Percentiles rank a stretch among this genome's conserved stretches.
Conservation (phyloP, 1,140 invertebrate genomes). For the Akabosia matsudoensis region DNA sequence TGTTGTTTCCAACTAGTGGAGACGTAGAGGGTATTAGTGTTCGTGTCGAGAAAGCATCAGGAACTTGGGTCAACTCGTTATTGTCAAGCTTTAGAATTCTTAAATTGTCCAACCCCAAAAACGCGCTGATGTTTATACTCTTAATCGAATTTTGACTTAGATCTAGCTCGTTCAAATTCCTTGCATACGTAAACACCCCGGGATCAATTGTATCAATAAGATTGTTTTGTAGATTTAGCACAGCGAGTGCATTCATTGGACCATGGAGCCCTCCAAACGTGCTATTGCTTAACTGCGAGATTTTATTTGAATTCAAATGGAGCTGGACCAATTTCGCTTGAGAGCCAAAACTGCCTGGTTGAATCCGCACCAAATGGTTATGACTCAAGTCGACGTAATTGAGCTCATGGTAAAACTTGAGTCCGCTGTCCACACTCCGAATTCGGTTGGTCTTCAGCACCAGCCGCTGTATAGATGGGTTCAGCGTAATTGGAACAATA, state of each 20-base stretch:
- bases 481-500: constrained; percentile 83
- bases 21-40: background rate
- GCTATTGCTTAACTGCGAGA: constrained; percentile 70
- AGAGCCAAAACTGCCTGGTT: constrained; percentile 69
- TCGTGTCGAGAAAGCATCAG: constrained; percentile 50
- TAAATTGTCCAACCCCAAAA: constrained; percentile 70
- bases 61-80: constrained; percentile 73
- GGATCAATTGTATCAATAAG: constrained; percentile 72
- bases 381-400: constrained; percentile 77
- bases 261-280: constrained; percentile 67
- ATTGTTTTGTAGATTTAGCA: constrained; percentile 77
- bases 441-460: constrained; percentile 80
- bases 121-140: constrained; percentile 71
- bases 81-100: constrained; percentile 77
- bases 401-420: constrained; percentile 80
- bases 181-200: constrained; percentile 69
- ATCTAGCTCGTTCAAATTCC: constrained; percentile 77
- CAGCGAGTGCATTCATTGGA: constrained; percentile 65
- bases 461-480: constrained; percentile 79
- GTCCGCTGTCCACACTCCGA: constrained; percentile 77
- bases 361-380: constrained; percentile 76
- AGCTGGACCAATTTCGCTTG: constrained; percentile 77
- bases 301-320: constrained; percentile 78
- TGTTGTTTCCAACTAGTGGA: constrained; percentile 56
- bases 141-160: constrained; percentile 81